These are phyloP conservation scores for Helostoma temminkii DNA, from an alignment of 2,797 vertebrate species.

Conservation along the genomic window DNA sequence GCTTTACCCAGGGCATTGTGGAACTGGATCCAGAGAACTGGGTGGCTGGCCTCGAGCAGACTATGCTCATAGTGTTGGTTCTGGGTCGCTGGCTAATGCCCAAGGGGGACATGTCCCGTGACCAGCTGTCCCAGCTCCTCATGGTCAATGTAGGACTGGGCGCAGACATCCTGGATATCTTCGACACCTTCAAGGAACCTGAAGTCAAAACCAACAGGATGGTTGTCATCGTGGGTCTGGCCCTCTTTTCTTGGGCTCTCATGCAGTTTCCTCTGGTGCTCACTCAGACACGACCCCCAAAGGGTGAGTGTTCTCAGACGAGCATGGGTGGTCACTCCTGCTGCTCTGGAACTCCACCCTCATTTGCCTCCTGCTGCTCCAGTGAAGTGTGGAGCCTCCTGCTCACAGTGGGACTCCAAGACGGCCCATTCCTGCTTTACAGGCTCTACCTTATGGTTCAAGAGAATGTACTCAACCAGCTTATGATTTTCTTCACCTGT, in stretches of 20 bases:
- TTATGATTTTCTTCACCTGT: slow-evolving; percentile 87
- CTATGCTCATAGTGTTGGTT: slow-evolving; percentile 85
- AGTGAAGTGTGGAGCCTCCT: slow-evolving; percentile 84
- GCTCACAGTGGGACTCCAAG: slow-evolving; percentile 82
- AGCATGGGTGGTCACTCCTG: too few species aligned
- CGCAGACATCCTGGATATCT: slow-evolving; percentile 86
- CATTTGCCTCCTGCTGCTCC: slow-evolving; percentile 70
- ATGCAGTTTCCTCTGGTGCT: slow-evolving; percentile 86
- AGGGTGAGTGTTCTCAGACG: slow-evolving; percentile 11
- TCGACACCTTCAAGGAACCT: slow-evolving; percentile 83
- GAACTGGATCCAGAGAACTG: slow-evolving; percentile 83
- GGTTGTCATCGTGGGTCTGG: slow-evolving; percentile 77
- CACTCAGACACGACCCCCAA: slow-evolving; percentile 76
- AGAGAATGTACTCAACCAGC: slow-evolving; percentile 82
- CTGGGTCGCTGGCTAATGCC: slow-evolving; percentile 87
- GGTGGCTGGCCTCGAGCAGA: slow-evolving; percentile 82
- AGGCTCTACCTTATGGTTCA: slow-evolving; percentile 82
- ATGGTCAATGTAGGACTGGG: slow-evolving; percentile 85
- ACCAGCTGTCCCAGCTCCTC: slow-evolving; percentile 86
- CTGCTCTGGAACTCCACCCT: neutral
- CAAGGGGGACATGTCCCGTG: slow-evolving; percentile 85
- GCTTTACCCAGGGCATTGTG: slow-evolving; percentile 67
- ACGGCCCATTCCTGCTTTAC: slow-evolving; percentile 85
- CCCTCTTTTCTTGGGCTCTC: slow-evolving; percentile 85
- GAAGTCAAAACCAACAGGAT: slow-evolving; percentile 77